Percentiles rank a stretch among this genome's conserved stretches.
Evolutionary conservation across 2,888 invertebrate genomes (phyloP).

Genomic region (Furcula furcula): DNA sequence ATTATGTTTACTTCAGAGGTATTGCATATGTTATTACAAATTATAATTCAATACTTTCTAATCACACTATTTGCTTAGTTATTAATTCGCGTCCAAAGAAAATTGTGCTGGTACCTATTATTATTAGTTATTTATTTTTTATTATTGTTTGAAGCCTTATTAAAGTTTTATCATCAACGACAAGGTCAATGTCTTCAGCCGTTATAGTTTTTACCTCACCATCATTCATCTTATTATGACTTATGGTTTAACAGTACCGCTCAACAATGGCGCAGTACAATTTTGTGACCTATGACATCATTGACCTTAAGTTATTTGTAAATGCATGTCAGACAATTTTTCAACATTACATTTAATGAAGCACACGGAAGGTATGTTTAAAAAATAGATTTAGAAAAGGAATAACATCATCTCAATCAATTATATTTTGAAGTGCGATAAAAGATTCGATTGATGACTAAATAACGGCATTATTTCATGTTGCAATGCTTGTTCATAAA

Average conservation of each 20-base stretch:
- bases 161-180: too few relatives aligned
- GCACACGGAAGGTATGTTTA: constrained; percentile 43
- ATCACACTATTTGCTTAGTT: too few relatives aligned
- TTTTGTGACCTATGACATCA: constrained; percentile 67
- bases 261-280: constrained; percentile 52
- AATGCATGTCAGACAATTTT: constrained; percentile 50
- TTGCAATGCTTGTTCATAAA: background rate
- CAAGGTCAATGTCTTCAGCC: constrained; percentile 50
- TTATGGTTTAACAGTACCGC: constrained; percentile 45
- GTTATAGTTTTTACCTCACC: constrained; percentile 42
- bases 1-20: too few relatives aligned
- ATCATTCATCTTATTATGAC: constrained; percentile 47
- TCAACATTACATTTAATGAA: constrained; percentile 34
- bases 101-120: too few relatives aligned
- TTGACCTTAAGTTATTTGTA: constrained; percentile 41
- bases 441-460: background rate
- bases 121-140: too few relatives aligned
- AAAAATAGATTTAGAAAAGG: constrained; percentile 21
- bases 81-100: too few relatives aligned
- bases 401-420: too few relatives aligned
- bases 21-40: too few relatives aligned
- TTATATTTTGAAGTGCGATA: constrained; percentile 23
- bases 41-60: too few relatives aligned
- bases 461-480: background rate
- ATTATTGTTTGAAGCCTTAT: constrained; percentile 38